These are phyloP conservation scores for Ailuropoda melanoleuca DNA, from an alignment of 2,113 vertebrate species.

Conservation along the genomic window DNA sequence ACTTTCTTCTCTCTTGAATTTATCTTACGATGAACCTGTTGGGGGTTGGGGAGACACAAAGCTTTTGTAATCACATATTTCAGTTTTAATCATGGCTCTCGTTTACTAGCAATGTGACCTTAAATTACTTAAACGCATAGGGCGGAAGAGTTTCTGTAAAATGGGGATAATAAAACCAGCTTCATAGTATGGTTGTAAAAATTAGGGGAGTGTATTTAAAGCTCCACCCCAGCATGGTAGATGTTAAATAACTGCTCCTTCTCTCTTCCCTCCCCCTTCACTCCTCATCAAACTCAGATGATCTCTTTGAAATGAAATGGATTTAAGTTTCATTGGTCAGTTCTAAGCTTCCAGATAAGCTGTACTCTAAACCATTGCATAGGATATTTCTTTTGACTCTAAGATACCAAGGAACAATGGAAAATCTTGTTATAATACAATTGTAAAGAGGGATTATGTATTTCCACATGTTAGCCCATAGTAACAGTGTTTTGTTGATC, in stretches of 20 bases:
- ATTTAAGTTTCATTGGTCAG: not conserved
- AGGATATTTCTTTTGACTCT: constrained; percentile 35
- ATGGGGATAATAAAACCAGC: not conserved
- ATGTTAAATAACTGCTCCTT: not conserved
- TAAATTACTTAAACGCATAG: not conserved
- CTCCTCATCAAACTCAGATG: not conserved
- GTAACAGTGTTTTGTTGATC: constrained; percentile 53
- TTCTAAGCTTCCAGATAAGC: not conserved
- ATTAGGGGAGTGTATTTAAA: not conserved
- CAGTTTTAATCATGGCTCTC: not conserved
- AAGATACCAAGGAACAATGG: constrained; percentile 34
- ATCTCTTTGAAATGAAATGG: not conserved
- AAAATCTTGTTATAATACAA: constrained; percentile 9
- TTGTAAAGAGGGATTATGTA: constrained; percentile 33
- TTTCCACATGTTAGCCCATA: not conserved
- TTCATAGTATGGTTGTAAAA: not conserved
- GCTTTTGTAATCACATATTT: not conserved
- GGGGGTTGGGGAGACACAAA: not conserved
- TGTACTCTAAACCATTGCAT: not conserved
- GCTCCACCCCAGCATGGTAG: not conserved
- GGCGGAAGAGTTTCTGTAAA: not conserved
- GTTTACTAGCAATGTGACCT: not conserved
- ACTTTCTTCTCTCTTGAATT: constrained; percentile 5
- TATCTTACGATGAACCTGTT: not conserved
- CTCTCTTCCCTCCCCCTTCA: not conserved